phyloP scores from a whole-genome alignment of 2,113 vertebrate genomes.

The Platycercus adscitus region DNA sequence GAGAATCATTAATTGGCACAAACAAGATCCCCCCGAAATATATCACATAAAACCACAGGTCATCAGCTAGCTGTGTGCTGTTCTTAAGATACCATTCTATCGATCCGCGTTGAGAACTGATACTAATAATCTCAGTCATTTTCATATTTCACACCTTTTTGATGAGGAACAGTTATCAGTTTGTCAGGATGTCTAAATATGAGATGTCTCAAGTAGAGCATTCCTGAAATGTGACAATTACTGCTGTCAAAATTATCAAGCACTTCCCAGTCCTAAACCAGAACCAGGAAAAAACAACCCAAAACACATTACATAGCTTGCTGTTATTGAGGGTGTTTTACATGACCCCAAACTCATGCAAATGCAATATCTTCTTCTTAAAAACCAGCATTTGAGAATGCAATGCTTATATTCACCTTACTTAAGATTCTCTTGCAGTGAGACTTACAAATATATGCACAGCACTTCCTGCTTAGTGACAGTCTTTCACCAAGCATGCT shows the following conservation, averaged over 20 bases:
- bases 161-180: neutral
- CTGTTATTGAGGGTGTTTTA: neutral
- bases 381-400: neutral
- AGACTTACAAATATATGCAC: neutral
- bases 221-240: neutral
- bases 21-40: accelerated
- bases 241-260: neutral
- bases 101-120: neutral
- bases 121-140: neutral
- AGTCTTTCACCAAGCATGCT: neutral
- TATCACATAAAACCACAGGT: neutral
- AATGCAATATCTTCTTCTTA: neutral
- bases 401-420: neutral
- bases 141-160: neutral
- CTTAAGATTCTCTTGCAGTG: neutral
- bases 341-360: neutral
- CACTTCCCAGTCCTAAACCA: neutral
- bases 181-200: neutral
- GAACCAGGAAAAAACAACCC: neutral
- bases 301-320: neutral
- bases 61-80: neutral
- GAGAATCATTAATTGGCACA: neutral
- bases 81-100: neutral
- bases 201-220: neutral
- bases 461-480: conserved; percentile 1